Evolutionary conservation across 2,797 vertebrate genomes (phyloP), one percentile per base, ranked within the genome.

Genomic region (Pyrocephalus nanus): DNA sequence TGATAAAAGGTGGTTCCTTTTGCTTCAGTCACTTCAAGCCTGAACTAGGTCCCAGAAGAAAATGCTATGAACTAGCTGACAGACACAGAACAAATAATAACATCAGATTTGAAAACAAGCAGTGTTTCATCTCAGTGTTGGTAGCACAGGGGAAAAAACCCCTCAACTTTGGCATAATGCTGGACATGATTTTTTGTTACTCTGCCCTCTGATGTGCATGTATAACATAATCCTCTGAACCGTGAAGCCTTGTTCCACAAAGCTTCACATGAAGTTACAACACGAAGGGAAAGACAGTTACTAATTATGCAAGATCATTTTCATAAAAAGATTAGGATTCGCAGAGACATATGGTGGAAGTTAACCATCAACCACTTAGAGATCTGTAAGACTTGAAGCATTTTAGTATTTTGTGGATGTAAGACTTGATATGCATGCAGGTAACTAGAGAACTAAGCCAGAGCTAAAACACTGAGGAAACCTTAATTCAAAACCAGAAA

Each of bases 141-240:
- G 30, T 4, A 57, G 4, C 8, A 12, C 4, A 42, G 8, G 21
- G 12, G 9, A 1, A 16, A 53, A 38, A 51, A 12, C 0, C 0
- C 13, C 15, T 70, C 12, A 15, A 38, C 40, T 71, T n/a, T 23
- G 55, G 15, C 36, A 29, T 22, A 54, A 91, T 12, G 23, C 21
- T 45, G 12, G 47, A 58, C 3, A 5, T 21, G 7, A 58, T 50
- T 58, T 45, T 30, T 48, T 64, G 36, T 58, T 79, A 58, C 20
- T 42, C 22, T 71, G 58, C 77, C 71, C 36, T 53, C n/a, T 7
- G 27, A 40, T 25, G 11, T 11, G 3, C 19, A 4, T 6, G 12
- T 17, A 1, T 10, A 62, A 70, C 5, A 5, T 0, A 48, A 8
- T n/a, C 60, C 40, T 40, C 2, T 1, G 23, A 71, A 80, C 6